Percentiles rank a stretch among this genome's conserved stretches.
Evolutionary conservation across 1,140 invertebrate species (phyloP).

Genomic region (Cryptotermes secundus): DNA sequence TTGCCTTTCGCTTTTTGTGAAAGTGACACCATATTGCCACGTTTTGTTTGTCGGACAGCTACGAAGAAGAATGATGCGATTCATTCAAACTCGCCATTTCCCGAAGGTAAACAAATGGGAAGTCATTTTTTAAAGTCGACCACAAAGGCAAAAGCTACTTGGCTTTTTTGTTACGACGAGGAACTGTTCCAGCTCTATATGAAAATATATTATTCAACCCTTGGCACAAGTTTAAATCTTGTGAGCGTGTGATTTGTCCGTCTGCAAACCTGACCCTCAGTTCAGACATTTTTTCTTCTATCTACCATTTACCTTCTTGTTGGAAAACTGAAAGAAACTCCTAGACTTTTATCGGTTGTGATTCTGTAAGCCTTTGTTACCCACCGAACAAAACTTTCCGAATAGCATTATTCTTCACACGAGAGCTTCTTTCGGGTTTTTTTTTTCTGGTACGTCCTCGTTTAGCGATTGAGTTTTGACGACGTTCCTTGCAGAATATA

Average conservation of each 20-base stretch:
- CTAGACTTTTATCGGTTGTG: neutral
- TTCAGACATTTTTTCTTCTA: neutral
- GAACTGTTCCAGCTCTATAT: neutral
- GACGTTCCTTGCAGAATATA: neutral
- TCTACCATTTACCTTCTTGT: neutral
- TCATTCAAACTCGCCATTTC: neutral
- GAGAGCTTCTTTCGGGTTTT: neutral
- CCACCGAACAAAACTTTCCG: neutral
- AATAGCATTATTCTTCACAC: neutral
- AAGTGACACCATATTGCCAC: neutral
- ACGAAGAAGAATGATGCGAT: neutral
- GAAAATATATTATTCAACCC: conserved; percentile 9
- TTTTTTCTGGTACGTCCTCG: neutral
- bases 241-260: neutral
- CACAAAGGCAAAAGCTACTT: neutral
- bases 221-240: conserved; percentile 9
- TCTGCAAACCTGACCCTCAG: conserved; percentile 9
- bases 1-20: neutral
- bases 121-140: conserved; percentile 9
- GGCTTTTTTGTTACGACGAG: neutral
- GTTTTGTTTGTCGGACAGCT: neutral
- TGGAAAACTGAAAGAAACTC: neutral
- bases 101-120: conserved; percentile 15
- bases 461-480: neutral
- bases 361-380: too few species aligned